Conservation (phyloP, 2,888 invertebrate species). For the Drosophila anceps region DNA sequence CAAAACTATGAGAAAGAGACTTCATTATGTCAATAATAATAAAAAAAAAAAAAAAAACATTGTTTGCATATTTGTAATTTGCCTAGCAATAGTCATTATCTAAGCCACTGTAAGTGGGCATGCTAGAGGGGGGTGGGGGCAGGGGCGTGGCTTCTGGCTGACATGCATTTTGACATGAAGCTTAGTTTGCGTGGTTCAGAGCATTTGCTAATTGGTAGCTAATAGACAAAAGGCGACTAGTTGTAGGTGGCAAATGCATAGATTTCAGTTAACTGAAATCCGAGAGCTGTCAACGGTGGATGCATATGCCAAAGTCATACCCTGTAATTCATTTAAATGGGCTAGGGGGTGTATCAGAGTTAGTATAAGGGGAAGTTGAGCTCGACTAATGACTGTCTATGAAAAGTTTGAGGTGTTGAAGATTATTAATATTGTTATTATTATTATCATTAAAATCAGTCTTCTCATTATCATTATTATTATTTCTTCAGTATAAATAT, state of each 20-base stretch:
- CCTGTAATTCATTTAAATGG: not conserved
- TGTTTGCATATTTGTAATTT: not conserved
- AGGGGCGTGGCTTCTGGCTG: not conserved
- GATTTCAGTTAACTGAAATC: constrained; percentile 39
- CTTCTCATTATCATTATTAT: not conserved
- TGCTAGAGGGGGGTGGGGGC: no score
- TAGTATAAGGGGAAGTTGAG: not conserved
- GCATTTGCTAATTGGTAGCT: constrained; percentile 61
- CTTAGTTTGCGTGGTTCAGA: constrained; percentile 49
- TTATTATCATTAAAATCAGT: not conserved
- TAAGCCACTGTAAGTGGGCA: constrained; percentile 27
- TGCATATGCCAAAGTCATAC: constrained; percentile 24
- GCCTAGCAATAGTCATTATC: not conserved
- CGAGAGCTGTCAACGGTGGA: constrained; percentile 42
- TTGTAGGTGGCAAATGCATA: constrained; percentile 8
- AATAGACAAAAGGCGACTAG: constrained; percentile 22
- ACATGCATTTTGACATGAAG: constrained; percentile 53
- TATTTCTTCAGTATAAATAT: not conserved
- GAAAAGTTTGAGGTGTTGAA: not conserved
- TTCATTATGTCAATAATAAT: not conserved
- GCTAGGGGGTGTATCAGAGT: not conserved
- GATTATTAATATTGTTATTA: not conserved
- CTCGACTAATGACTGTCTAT: not conserved
- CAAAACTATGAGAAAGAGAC: not conserved
- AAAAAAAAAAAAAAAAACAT: not conserved